A percentile compares a stretch with the other conserved stretches of the same genome.
Evolutionary conservation across 2,888 invertebrate species (phyloP).

Genomic region (Eurytoma californica): DNA sequence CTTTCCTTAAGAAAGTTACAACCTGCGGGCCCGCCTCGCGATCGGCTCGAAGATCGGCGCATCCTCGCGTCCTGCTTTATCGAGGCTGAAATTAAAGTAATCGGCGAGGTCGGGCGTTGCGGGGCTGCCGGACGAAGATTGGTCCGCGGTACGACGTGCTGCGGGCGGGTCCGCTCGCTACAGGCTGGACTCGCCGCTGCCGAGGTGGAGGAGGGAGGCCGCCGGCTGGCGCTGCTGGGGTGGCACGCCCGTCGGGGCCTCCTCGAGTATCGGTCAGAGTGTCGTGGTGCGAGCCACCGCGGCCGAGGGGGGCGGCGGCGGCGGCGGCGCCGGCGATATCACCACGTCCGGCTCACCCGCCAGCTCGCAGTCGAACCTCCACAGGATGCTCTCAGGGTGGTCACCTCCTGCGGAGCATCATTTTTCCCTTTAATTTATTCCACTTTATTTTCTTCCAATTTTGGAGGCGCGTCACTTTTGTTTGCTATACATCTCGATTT

Average conservation of each 20-base stretch:
- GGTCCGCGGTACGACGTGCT: slow-evolving; percentile 10
- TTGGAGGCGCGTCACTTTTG: too few relatives aligned
- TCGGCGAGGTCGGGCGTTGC: not conserved
- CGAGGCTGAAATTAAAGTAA: not conserved
- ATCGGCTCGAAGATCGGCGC: not conserved
- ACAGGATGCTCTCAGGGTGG: slow-evolving; percentile 73
- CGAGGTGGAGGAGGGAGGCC: slow-evolving; percentile 10
- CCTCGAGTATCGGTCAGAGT: slow-evolving; percentile 74
- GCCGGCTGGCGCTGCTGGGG: slow-evolving; percentile 40
- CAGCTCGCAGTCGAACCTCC: slow-evolving; percentile 74
- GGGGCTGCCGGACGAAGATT: slow-evolving; percentile 16
- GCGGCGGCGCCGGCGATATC: slow-evolving; percentile 68
- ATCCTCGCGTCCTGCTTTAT: not conserved
- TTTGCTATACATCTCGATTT: too few relatives aligned
- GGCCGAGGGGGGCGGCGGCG: slow-evolving; percentile 70
- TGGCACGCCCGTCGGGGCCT: slow-evolving; percentile 72
- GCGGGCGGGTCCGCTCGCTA: slow-evolving; percentile 21
- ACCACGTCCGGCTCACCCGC: slow-evolving; percentile 73
- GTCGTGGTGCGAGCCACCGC: slow-evolving; percentile 70
- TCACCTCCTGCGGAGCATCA: slow-evolving; percentile 69
- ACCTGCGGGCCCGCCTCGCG: not conserved
- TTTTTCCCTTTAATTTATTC: too few relatives aligned
- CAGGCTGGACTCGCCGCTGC: slow-evolving; percentile 20
- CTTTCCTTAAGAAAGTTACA: not conserved
- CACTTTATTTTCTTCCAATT: too few relatives aligned